These are phyloP conservation scores for Eupithecia pulchellata DNA, from an alignment of 2,888 invertebrate species.

Conservation along the genomic window DNA sequence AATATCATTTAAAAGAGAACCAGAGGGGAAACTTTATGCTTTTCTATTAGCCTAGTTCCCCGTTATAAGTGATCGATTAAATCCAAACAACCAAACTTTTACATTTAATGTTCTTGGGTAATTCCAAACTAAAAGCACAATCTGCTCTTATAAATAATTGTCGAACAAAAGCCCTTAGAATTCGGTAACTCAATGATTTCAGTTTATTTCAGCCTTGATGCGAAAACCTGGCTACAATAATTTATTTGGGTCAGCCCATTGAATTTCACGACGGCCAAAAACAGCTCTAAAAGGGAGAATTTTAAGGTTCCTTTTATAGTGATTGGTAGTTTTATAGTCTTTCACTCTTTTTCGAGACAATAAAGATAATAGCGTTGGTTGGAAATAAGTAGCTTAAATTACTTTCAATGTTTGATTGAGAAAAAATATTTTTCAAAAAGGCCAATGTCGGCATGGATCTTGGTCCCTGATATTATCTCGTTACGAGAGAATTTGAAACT, in stretches of 20 bases:
- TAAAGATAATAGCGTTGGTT: slow-evolving; percentile 37
- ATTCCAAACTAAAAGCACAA: slow-evolving; percentile 13
- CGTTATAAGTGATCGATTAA: neutral
- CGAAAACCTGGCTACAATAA: slow-evolving; percentile 29
- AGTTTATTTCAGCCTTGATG: slow-evolving; percentile 26
- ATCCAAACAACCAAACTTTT: slow-evolving; percentile 12
- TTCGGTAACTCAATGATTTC: slow-evolving; percentile 17
- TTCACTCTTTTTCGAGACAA: slow-evolving; percentile 38
- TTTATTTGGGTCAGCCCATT: slow-evolving; percentile 41
- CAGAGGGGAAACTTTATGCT: neutral
- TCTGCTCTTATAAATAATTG: slow-evolving; percentile 21
- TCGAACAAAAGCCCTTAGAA: slow-evolving; percentile 19
- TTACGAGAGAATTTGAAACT: neutral
- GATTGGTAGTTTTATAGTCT: slow-evolving; percentile 42
- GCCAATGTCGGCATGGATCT: neutral
- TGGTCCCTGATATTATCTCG: neutral
- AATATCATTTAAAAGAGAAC: neutral
- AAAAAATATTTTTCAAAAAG: neutral
- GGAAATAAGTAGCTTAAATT: slow-evolving; percentile 27
- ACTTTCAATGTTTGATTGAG: slow-evolving; percentile 14
- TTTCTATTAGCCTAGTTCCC: neutral
- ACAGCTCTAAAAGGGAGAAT: slow-evolving; percentile 35
- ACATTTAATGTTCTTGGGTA: slow-evolving; percentile 6
- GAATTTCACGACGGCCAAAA: slow-evolving; percentile 41
- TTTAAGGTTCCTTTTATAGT: slow-evolving; percentile 42